Base-by-base conservation (phyloP, 2,113 vertebrate genomes). In the Bungarus multicinctus region DNA sequence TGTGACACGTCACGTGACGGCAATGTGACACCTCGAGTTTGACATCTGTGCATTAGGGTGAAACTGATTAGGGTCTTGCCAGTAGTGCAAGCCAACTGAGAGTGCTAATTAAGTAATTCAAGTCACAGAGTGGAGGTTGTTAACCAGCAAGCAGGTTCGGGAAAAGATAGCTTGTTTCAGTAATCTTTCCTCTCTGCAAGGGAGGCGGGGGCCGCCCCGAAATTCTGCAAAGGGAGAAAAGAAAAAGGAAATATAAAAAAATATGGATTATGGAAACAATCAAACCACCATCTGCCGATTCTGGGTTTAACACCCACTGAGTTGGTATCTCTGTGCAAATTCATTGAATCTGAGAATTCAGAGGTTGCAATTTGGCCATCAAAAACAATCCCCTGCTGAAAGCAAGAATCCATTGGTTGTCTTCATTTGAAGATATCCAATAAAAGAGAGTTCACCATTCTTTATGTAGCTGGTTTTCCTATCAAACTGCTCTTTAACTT, bases 191-290 rank as follows among this genome's bases (percentile, higher is more conserved):
- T 69, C 12, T 74, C 64, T 34, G 30, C 27, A 4, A 0, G 30
- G 4, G 30, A 1, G 22, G 0, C 5, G 22, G 0, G 4, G n/a
- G 5, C n/a, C n/a, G n/a, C n/a, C n/a, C n/a, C n/a, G n/a, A n/a
- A 34, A 74, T 74, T 74, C 30, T 34, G 64, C 64, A 74, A 34
- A 74, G 5, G 12, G 64, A 34, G 30, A 69, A 69, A n/a, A 0
- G 30, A 16, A 69, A 69, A 69, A 5, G 5, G 30, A 74, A 74
- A 74, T 74, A 74, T 0, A 64, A 30, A 64, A 85, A 22, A 74
- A 74, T 3, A 74, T 5, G 8, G 3, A 53, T 47, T 64, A 39
- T 9, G 47, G 53, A 92, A 74, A 3, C n/a, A 88, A 69, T 16
- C 39, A 43, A 88, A 43, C 27, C 30, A 47, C 23, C 4, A 14